These are phyloP conservation scores for Nemoura dubitans DNA, from an alignment of 2,888 invertebrate genomes.

Conservation along the genomic window DNA sequence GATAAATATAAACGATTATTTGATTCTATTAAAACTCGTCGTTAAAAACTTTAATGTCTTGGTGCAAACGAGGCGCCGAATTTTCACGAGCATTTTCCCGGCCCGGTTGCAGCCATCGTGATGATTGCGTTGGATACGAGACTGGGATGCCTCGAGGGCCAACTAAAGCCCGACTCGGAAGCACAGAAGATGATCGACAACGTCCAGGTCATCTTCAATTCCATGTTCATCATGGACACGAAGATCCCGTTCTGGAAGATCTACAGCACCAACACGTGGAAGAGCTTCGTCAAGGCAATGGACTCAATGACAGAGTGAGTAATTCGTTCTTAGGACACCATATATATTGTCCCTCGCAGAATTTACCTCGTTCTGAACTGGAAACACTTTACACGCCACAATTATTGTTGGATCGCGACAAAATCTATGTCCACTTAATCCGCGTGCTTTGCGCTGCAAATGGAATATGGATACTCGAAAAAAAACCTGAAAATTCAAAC, in stretches of 20 bases:
- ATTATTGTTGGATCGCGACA: too few relatives aligned
- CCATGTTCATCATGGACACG: constrained; percentile 57
- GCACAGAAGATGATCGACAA: constrained; percentile 60
- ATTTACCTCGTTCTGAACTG: too few relatives aligned
- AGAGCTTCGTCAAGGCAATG: constrained; percentile 57
- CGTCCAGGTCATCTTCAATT: constrained; percentile 55
- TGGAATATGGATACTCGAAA: too few relatives aligned
- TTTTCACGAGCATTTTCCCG: neutral
- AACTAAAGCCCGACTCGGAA: constrained; percentile 57
- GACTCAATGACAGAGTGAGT: constrained; percentile 60
- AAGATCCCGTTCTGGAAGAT: constrained; percentile 57
- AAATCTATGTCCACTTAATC: too few relatives aligned
- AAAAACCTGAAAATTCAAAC: too few relatives aligned
- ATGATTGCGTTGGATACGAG: constrained; percentile 60
- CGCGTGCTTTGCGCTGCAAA: too few relatives aligned
- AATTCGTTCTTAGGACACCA: neutral
- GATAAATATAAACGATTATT: constrained; percentile 2
- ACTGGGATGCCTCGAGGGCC: constrained; percentile 59
- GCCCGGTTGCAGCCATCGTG: constrained; percentile 55
- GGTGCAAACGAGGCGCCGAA: neutral
- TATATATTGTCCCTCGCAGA: too few relatives aligned
- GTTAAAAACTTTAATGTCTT: neutral
- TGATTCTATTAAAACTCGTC: neutral
- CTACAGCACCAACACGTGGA: constrained; percentile 56
- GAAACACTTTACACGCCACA: too few relatives aligned